Conservation (phyloP, 2,888 invertebrate genomes). For the Theretra japonica region DNA sequence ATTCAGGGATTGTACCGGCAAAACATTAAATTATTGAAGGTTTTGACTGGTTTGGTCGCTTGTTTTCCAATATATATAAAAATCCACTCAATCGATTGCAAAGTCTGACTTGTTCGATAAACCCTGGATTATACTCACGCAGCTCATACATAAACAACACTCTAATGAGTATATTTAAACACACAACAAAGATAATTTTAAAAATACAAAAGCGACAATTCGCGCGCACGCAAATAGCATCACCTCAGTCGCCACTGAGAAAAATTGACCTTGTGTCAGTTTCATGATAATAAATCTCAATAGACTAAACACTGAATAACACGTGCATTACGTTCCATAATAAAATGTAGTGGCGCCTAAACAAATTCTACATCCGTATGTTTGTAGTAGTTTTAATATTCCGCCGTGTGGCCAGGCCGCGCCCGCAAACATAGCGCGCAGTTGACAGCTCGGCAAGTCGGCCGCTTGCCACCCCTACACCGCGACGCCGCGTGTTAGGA, state of each 20-base stretch:
- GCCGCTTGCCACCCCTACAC: slow-evolving; percentile 28
- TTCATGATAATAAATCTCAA: slow-evolving; percentile 33
- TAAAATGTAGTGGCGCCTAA: slow-evolving; percentile 33
- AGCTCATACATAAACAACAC: too few relatives aligned
- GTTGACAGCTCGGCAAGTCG: slow-evolving; percentile 30
- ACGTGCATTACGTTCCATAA: slow-evolving; percentile 26
- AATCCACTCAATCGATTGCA: too few relatives aligned
- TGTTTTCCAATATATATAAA: too few relatives aligned
- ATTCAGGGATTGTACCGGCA: too few relatives aligned
- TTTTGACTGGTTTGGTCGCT: too few relatives aligned
- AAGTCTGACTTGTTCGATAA: too few relatives aligned
- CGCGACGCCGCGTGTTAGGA: slow-evolving; percentile 13
- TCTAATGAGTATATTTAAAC: too few relatives aligned
- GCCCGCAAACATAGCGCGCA: slow-evolving; percentile 32
- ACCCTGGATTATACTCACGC: too few relatives aligned
- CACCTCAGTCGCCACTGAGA: slow-evolving; percentile 28
- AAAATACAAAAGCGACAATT: slow-evolving; percentile 17
- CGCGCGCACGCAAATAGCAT: slow-evolving; percentile 18
- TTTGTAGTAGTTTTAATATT: slow-evolving; percentile 36
- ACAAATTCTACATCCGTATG: slow-evolving; percentile 26
- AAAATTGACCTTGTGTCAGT: slow-evolving; percentile 32
- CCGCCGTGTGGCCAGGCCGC: slow-evolving; percentile 32
- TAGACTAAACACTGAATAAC: slow-evolving; percentile 33
- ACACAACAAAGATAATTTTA: not conserved
- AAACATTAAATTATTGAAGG: too few relatives aligned